Conservation (phyloP, 2,797 vertebrate species). For the Telmatherina bonti region DNA sequence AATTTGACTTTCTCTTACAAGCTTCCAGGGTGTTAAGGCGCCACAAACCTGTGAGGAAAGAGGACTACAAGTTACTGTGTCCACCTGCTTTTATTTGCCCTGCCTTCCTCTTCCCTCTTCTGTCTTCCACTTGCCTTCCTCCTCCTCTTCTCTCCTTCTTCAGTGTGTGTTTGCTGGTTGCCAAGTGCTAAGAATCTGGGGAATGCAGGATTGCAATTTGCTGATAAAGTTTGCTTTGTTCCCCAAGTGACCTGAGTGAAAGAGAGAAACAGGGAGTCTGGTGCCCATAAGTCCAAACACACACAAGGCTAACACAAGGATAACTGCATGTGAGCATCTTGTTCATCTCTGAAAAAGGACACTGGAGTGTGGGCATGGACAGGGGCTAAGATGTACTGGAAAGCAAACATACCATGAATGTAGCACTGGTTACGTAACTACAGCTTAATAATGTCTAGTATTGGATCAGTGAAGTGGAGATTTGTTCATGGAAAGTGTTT, state of each 20-base stretch:
- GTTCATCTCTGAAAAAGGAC: conserved; percentile 22
- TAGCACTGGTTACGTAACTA: background rate
- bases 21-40: conserved; percentile 13
- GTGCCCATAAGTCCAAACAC: conserved; percentile 33
- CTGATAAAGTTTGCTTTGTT: conserved; percentile 99
- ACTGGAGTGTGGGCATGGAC: conserved; percentile 2
- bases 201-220: conserved; percentile 93
- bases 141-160: conserved; percentile 41
- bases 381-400: conserved; percentile 2
- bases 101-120: conserved; percentile 13
- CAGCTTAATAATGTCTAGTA: conserved; percentile 9
- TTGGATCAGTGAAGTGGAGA: conserved; percentile 11
- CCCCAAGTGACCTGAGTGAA: conserved; percentile 87
- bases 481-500: conserved; percentile 34
- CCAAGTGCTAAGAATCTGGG: conserved; percentile 93
- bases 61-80: conserved; percentile 26
- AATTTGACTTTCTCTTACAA: background rate
- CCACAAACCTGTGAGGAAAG: conserved; percentile 18
- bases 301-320: conserved; percentile 9
- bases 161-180: conserved; percentile 83
- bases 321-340: conserved; percentile 26
- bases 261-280: conserved; percentile 39
- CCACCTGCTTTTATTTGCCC: conserved; percentile 52
- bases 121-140: background rate
- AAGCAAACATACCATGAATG: background rate